A percentile compares a stretch with the other conserved stretches of the same genome.
These are phyloP conservation scores for Cyprinodon variegatus DNA, from an alignment of 2,113 vertebrate genomes.

Conservation along the genomic window DNA sequence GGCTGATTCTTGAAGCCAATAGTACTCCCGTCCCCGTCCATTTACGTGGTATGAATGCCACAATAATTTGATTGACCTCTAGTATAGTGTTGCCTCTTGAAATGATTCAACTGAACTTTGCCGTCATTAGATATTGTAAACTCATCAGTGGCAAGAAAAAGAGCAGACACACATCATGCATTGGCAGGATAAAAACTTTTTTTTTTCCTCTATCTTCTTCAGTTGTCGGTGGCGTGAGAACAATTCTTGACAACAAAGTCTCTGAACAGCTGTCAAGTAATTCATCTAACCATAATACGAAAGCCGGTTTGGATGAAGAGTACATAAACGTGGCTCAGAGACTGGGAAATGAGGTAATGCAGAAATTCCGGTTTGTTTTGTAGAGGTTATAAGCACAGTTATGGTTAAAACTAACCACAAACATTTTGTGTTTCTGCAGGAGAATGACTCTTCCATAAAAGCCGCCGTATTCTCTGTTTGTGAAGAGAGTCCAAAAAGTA, in stretches of 20 bases:
- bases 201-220: slow-evolving; percentile 45
- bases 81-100: not conserved
- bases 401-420: slow-evolving; percentile 23
- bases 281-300: slow-evolving; percentile 90
- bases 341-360: slow-evolving; percentile 90
- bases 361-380: slow-evolving; percentile 2
- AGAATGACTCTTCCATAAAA: slow-evolving; percentile 90
- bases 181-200: not conserved
- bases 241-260: slow-evolving; percentile 92
- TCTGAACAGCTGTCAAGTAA: slow-evolving; percentile 90
- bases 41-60: no score
- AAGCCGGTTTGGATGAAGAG: slow-evolving; percentile 89
- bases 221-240: slow-evolving; percentile 89
- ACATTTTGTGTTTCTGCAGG: slow-evolving; percentile 74
- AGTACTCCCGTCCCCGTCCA: no score
- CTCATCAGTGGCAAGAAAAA: not conserved
- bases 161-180: not conserved
- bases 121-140: slow-evolving; percentile 5
- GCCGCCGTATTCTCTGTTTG: slow-evolving; percentile 87
- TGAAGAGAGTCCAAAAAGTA: slow-evolving; percentile 82
- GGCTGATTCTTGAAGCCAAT: no score
- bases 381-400: not conserved
- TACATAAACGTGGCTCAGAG: slow-evolving; percentile 94
- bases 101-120: not conserved
- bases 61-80: no score